Evolutionary conservation across 2,113 vertebrate species (phyloP).

Genomic region (Saguinus midas): DNA sequence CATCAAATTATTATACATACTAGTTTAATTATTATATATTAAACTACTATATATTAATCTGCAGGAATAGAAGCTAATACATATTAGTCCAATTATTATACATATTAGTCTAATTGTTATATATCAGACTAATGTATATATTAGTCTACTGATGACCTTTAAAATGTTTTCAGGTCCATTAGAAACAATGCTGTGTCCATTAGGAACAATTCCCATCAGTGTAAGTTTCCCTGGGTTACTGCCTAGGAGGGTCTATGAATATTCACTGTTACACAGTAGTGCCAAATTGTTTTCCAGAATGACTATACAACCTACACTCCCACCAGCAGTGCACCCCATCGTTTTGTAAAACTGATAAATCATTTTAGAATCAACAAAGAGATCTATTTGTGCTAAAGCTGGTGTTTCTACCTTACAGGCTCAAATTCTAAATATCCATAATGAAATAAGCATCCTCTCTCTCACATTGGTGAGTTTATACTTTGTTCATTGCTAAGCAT

Average conservation of each 20-base stretch:
- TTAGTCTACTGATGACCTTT: not conserved
- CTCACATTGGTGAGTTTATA: not conserved
- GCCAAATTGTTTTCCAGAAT: not conserved
- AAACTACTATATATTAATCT: too few species aligned
- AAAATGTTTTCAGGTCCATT: not conserved
- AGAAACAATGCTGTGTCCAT: not conserved
- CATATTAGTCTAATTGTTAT: too few species aligned
- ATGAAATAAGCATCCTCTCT: not conserved
- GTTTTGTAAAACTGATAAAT: not conserved
- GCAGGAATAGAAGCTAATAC: too few species aligned
- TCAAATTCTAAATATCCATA: not conserved
- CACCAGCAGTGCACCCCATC: not conserved
- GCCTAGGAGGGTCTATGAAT: not conserved
- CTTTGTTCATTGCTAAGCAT: not conserved
- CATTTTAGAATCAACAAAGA: slow-evolving; percentile 1
- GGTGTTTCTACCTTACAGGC: not conserved
- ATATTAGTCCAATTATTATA: too few species aligned
- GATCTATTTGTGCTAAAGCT: not conserved
- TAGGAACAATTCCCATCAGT: not conserved
- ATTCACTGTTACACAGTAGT: not conserved
- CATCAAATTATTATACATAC: too few species aligned
- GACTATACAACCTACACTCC: not conserved
- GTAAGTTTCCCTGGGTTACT: not conserved
- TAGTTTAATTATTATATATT: too few species aligned
- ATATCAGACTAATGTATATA: not conserved